Conservation (phyloP, 1,140 invertebrate species). For the Procambarus virginalis region DNA sequence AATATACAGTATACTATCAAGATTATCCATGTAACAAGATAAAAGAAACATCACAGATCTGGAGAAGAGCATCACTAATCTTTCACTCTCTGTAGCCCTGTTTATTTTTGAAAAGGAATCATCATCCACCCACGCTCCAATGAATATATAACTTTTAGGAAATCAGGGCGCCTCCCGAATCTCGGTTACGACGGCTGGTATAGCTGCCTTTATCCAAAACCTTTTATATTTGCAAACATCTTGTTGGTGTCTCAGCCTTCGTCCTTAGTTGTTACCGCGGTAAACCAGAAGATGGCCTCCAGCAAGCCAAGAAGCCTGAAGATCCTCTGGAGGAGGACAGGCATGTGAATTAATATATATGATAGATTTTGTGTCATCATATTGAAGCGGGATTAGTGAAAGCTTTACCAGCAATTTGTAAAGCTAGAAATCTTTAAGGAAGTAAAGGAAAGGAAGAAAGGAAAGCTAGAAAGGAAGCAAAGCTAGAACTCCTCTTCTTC, state of each 20-base stretch:
- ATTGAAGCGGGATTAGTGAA: no score
- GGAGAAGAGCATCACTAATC: no score
- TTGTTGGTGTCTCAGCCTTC: slow-evolving; percentile 2
- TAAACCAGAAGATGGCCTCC: slow-evolving; percentile 2
- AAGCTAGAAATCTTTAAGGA: no score
- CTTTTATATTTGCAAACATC: neutral
- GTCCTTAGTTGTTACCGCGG: neutral
- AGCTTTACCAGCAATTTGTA: no score
- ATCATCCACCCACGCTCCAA: neutral
- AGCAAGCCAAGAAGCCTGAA: neutral
- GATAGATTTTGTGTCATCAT: no score
- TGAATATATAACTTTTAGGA: neutral
- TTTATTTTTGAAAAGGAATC: neutral
- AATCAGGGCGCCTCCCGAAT: neutral
- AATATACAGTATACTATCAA: no score
- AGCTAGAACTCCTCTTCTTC: no score
- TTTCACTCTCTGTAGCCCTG: neutral
- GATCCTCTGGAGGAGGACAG: neutral
- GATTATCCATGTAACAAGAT: no score
- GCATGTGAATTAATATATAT: no score
- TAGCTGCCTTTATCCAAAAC: neutral
- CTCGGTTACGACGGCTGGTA: neutral
- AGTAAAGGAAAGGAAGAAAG: no score
- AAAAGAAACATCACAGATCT: no score
- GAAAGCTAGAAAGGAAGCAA: no score